phyloP scores from a whole-genome alignment of 1,140 invertebrate genomes.

The Chrysomallon squamiferum region DNA sequence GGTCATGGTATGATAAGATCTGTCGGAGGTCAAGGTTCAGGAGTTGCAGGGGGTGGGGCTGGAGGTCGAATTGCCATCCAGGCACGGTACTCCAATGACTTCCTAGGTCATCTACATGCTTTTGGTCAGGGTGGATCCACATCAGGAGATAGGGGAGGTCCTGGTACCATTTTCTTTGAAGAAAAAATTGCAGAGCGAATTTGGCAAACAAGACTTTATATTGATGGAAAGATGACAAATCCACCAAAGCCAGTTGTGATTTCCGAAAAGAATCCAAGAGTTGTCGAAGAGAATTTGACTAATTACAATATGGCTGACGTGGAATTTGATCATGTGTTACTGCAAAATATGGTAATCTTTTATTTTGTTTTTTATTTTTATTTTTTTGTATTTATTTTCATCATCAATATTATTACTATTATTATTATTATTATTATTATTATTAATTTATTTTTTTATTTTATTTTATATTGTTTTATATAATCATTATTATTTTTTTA shows the following conservation, averaged over 20 bases:
- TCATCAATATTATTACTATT: neutral
- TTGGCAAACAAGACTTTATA: conserved; percentile 42
- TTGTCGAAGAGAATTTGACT: conserved; percentile 12
- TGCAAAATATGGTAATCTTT: conserved; percentile 35
- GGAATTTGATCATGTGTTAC: conserved; percentile 47
- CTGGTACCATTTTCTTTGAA: conserved; percentile 49
- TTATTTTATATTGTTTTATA: too few species aligned
- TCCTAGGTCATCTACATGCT: conserved; percentile 32
- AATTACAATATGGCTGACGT: conserved; percentile 40
- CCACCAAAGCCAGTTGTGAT: conserved; percentile 40
- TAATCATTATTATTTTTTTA: too few species aligned
- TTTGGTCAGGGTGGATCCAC: conserved; percentile 25
- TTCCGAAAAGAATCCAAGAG: conserved; percentile 36
- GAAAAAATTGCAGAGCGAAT: conserved; percentile 25
- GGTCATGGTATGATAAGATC: conserved; percentile 44
- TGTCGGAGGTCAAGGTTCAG: conserved; percentile 35
- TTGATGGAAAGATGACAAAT: conserved; percentile 33
- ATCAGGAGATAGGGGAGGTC: conserved; percentile 38
- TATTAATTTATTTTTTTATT: too few species aligned
- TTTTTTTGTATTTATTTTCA: neutral
- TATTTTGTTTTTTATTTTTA: too few species aligned
- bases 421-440: too few species aligned
- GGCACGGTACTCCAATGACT: conserved; percentile 36
- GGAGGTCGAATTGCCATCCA: conserved; percentile 46
- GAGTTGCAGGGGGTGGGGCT: conserved; percentile 37